Base-by-base conservation (phyloP, 2,888 invertebrate genomes). In the Lamproptera curius region DNA sequence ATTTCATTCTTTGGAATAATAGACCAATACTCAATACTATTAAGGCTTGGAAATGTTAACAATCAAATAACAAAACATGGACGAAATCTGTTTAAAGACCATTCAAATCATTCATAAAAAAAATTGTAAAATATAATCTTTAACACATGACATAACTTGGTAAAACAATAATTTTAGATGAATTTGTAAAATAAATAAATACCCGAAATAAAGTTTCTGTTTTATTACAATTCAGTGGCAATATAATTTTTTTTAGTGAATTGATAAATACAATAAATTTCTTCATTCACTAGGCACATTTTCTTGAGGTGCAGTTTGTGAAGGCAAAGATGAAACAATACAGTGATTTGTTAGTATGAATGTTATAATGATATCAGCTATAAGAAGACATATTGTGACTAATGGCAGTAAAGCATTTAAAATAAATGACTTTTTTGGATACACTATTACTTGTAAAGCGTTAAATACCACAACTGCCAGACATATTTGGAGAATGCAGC, bases 401-500 rank as follows among this genome's bases (percentile, higher is more conserved):
- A 83, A 65, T 2, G 84, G 83, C 5, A 84, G 51, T 9, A 85
- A 54, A 13, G 73, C 81, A 56, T 82, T 76, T 15, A 85, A 50
- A 8, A 75, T 59, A 1, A 62, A 23, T 1, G 67, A 65, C 15
- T 65, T 54, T 26, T 52, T 57, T 6, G 57, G 47, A 1, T 37
- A 20, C 1, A 42, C 16, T 17, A 52, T 15, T 6, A 23, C 41
- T 33, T 52, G 57, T 3, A 77, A 59, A 14, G 67, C 70, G 35
- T 53, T 62, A 37, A 79, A 76, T 4, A 77, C 70, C 1, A 60
- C 45, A 23, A 72, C 61, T 8, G 76, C 66, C 15, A 76, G 50
- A 23, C 54, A 56, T 11, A 65, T 64, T 15, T 85, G 72, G 1
- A 76, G 47, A 1, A 45, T 16, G 8, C 60, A 60, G 53, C 81